Base-by-base conservation (phyloP, 2,888 invertebrate genomes). In the Colostygia pectinataria region DNA sequence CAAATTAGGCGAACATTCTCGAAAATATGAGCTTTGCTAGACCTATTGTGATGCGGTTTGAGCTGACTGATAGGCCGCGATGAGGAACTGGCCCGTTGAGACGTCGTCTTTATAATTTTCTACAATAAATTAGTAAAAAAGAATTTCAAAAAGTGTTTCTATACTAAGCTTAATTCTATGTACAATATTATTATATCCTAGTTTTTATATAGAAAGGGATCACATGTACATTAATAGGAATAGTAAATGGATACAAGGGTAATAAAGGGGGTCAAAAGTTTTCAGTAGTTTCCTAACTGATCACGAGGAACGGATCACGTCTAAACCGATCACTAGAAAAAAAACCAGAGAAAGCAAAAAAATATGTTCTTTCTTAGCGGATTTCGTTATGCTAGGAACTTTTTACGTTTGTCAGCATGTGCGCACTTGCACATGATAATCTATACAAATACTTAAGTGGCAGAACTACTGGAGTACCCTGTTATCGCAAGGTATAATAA, bases 11-110 rank as follows among this genome's bases (percentile, higher is more conserved):
- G 41, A 32, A 28, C 38, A 23, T 12, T 8, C 18, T 46, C 40
- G 34, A 43, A 51, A 46, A 53, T 23, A 47, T 48, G 54, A 56
- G 59, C 56, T 45, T 25, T 42, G 29, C 48, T 55, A 41, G 29
- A 54, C 43, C 37, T 39, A 39, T 53, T 37, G 13, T 49, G 53
- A 57, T 57, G 53, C 49, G 23, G 33, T 52, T 59, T 55, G 59
- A 60, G 59, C 57, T 55, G 53, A 48, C 39, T 42, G 14, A 25
- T 59, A 60, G 59, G 59, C 59, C 55, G 40, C 41, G 13, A 40
- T 25, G 36, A 50, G 23, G 47, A 44, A 49, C 37, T 41, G 39
- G 28, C 40, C 36, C 36, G 4, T 40, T 40, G 39, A 34, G 44
- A 25, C 41, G 36, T 44, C 42, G n/a, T n/a, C n/a, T n/a, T n/a